A percentile compares a stretch with the other conserved stretches of the same genome.
phyloP scores from a whole-genome alignment of 2,888 invertebrate genomes.

The Temnothorax ravouxi region DNA sequence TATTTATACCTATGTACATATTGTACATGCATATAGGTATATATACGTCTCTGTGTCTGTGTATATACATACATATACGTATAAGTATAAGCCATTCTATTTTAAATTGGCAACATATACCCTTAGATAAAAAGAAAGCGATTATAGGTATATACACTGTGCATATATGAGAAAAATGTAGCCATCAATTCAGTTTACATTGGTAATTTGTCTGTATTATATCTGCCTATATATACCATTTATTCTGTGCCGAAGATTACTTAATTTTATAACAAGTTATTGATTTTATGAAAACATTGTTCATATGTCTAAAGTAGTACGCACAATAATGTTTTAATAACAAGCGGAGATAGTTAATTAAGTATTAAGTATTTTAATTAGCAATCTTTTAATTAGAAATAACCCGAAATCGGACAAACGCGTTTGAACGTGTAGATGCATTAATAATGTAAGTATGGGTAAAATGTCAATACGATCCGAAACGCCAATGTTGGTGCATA shows the following conservation, averaged over 20 bases:
- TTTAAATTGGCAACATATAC: not conserved
- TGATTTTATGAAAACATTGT: not conserved
- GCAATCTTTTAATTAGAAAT: slow-evolving; percentile 8
- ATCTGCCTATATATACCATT: not conserved
- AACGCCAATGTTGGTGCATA: slow-evolving; percentile 7
- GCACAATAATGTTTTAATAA: not conserved
- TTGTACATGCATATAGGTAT: too few relatives aligned
- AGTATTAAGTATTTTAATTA: slow-evolving; percentile 33
- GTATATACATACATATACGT: not conserved
- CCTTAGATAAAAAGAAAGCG: not conserved
- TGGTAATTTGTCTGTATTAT: not conserved
- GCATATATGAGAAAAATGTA: not conserved
- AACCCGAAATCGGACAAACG: slow-evolving; percentile 4
- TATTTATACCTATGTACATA: not conserved
- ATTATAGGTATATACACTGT: not conserved
- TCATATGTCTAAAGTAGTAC: not conserved
- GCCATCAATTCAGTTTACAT: not conserved
- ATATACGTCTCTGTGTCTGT: too few relatives aligned
- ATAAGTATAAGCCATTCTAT: not conserved
- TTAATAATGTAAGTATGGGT: slow-evolving; percentile 15
- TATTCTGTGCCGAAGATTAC: not conserved
- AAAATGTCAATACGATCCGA: slow-evolving; percentile 32
- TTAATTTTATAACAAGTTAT: slow-evolving; percentile 5
- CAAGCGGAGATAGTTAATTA: slow-evolving; percentile 20
- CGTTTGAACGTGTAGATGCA: not conserved